Evolutionary conservation across 2,888 invertebrate genomes (phyloP), one percentile per base, ranked within the genome.

Genomic region (Galerucella nymphaeae): DNA sequence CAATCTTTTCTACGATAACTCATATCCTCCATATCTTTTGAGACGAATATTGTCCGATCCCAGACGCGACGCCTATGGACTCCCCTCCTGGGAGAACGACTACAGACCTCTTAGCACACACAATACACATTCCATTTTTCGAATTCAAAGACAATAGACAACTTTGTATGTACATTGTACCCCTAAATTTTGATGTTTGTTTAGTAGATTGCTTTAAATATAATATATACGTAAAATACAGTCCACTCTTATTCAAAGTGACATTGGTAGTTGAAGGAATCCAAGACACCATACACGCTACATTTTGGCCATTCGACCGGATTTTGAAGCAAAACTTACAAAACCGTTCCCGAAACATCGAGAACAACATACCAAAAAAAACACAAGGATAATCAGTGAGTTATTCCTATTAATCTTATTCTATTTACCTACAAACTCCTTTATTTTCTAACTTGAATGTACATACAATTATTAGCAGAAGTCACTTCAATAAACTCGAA

Each of bases 311-410:
- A 30, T 14, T 38, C 38, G 38, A 42, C 42, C 6, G 11, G 13
- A 42, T 30, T 42, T 42, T 42, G 42, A 42, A n/a, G 55, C 16
- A 55, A 55, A 55, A 18, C 8, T 55, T 55, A 55, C 20, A 18
- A 16, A 55, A 55, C 55, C 55, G 20, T 20, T 16, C 8, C 11
- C 55, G 16, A 55, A 14, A 11, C 55, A 8, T 20, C 20, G 18
- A 58, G 30, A 20, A 23, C 42, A 64, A 38, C 64, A 41, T 64
- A 64, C 38, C 45, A 10, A 48, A n/a, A 48, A 48, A 48, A n/a
- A 3, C 48, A 48, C 48, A n/a, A n/a, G n/a, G 48, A n/a, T 48
- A 48, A n/a, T 48, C 48, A 48, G n/a, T 48, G 48, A 48, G 48
- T 48, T 48, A 48, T 48, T n/a, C 48, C 48, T n/a, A n/a, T n/a